Evolutionary conservation across 2,888 invertebrate genomes (phyloP).

Genomic region (Dyspetes luteomarginatus): DNA sequence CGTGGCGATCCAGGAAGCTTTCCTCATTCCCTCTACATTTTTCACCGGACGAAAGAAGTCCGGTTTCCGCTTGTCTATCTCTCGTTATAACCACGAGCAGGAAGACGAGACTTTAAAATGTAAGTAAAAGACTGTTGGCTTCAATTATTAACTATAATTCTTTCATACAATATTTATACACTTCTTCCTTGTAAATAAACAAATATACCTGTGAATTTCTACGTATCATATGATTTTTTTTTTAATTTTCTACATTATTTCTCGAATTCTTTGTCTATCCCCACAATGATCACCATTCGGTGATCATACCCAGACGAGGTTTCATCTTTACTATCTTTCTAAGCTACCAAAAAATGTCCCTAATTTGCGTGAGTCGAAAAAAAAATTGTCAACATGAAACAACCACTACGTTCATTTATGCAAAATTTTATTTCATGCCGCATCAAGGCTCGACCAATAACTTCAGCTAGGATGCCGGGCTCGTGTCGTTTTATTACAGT

Average conservation of each 20-base stretch:
- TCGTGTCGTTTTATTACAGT: no score
- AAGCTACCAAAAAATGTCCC: no score
- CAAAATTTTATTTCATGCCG: no score
- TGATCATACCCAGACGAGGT: background rate
- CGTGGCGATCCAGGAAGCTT: no score
- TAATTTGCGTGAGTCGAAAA: no score
- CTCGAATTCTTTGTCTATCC: background rate
- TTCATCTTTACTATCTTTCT: no score
- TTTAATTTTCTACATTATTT: background rate
- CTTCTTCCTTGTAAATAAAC: background rate
- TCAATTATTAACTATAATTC: constrained; percentile 18
- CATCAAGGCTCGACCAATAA: no score
- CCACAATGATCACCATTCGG: background rate
- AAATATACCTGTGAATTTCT: background rate
- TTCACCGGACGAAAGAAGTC: constrained; percentile 56
- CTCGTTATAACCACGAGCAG: background rate
- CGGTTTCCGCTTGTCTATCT: constrained; percentile 37
- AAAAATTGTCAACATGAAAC: no score
- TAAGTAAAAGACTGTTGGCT: background rate
- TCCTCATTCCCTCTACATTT: constrained; percentile 32
- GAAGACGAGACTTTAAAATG: background rate
- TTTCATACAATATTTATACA: background rate
- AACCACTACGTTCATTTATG: no score
- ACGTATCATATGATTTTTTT: background rate
- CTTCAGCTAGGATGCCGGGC: no score